phyloP scores from a whole-genome alignment of 2,797 vertebrate species.

The Siniperca obscura region DNA sequence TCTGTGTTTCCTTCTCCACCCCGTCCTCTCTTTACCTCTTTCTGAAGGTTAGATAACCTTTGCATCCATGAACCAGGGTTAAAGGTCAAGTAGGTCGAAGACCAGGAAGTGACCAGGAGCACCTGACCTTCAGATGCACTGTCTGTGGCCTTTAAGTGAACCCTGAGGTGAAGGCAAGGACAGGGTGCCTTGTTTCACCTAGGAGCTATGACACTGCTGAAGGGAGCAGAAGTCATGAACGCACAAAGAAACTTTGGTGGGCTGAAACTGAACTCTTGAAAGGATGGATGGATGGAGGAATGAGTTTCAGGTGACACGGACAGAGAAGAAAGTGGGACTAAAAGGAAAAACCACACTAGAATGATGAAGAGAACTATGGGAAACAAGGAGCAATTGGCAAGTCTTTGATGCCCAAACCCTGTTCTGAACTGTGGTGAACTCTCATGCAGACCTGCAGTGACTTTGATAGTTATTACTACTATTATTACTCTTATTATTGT shows the following conservation, averaged over 20 bases:
- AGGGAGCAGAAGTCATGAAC: slow-evolving; percentile 44
- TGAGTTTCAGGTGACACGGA: slow-evolving; percentile 48
- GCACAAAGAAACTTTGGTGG: slow-evolving; percentile 34
- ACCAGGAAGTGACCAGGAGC: slow-evolving; percentile 61
- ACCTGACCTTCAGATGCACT: slow-evolving; percentile 67
- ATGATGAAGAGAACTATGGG: slow-evolving; percentile 31
- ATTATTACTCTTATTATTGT: slow-evolving; percentile 40
- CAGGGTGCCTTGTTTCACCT: slow-evolving; percentile 56
- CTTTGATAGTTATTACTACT: slow-evolving; percentile 39
- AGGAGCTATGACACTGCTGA: slow-evolving; percentile 57
- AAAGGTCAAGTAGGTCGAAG: slow-evolving; percentile 69
- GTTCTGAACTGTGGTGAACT: slow-evolving; percentile 48
- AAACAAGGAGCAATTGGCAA: slow-evolving; percentile 39
- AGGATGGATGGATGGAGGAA: slow-evolving; percentile 9
- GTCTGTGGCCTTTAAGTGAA: slow-evolving; percentile 66
- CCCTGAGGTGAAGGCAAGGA: slow-evolving; percentile 64
- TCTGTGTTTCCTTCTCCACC: slow-evolving; percentile 32
- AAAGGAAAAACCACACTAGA: slow-evolving; percentile 30
- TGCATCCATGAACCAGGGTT: slow-evolving; percentile 75
- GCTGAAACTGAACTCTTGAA: slow-evolving; percentile 42
- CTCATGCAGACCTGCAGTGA: slow-evolving; percentile 62
- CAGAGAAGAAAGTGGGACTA: slow-evolving; percentile 45
- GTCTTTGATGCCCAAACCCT: slow-evolving; percentile 42
- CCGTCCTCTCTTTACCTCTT: slow-evolving; percentile 62
- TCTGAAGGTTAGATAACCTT: slow-evolving; percentile 87